Percentiles rank a stretch among this genome's conserved stretches.
These are phyloP conservation scores for Metaphire vulgaris DNA, from an alignment of 1,140 invertebrate genomes.

Conservation along the genomic window DNA sequence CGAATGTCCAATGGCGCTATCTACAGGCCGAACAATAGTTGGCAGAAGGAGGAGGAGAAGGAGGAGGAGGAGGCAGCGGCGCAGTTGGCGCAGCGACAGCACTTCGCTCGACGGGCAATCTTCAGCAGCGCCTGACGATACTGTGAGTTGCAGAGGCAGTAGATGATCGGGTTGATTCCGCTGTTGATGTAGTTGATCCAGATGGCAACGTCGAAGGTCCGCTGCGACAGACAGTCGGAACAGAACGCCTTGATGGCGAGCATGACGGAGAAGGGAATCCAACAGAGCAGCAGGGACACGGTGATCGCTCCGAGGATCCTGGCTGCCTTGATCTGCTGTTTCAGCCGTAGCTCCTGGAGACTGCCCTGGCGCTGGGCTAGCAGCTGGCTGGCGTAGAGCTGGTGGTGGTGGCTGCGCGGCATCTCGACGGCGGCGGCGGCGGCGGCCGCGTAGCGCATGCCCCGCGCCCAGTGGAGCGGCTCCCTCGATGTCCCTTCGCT, in stretches of 20 bases:
- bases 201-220: slow-evolving; percentile 11
- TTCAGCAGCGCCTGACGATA: background rate
- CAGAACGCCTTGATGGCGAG: slow-evolving; percentile 10
- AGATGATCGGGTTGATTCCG: slow-evolving; percentile 8
- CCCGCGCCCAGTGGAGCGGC: background rate
- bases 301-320: slow-evolving; percentile 7
- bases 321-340: slow-evolving; percentile 2
- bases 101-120: background rate
- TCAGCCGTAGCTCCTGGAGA: background rate
- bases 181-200: slow-evolving; percentile 10
- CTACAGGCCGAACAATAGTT: no score
- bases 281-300: slow-evolving; percentile 3
- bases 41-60: no score
- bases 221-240: background rate
- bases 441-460: background rate
- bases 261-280: slow-evolving; percentile 7
- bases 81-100: no score
- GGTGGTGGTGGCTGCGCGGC: background rate
- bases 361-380: slow-evolving; percentile 1
- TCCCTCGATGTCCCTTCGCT: background rate
- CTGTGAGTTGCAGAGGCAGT: slow-evolving; percentile 11
- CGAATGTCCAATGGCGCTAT: no score
- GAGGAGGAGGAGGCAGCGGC: no score
- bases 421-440: background rate
- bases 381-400: slow-evolving; percentile 8